Conservation (phyloP, 2,797 vertebrate genomes). For the Thamnophis elegans region DNA sequence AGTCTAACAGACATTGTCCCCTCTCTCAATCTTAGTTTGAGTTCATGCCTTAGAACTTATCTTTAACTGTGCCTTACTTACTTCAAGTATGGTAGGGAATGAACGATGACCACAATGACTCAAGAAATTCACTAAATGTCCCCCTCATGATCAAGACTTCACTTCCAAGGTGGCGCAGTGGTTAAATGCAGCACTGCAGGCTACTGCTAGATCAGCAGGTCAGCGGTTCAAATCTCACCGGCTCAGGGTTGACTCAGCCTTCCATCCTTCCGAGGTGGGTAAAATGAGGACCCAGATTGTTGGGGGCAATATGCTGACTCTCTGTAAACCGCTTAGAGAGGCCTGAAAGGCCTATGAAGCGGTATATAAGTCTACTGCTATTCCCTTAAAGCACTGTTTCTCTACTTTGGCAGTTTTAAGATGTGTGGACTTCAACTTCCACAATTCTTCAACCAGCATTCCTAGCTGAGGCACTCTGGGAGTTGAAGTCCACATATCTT, state of each 20-base stretch:
- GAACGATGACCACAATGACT: neutral
- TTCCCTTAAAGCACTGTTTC: neutral
- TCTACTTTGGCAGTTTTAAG: neutral
- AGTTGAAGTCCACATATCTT: neutral
- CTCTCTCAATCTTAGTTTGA: neutral
- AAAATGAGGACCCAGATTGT: no score
- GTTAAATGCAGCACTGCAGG: no score
- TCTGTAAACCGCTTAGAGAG: no score
- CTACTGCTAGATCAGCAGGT: no score
- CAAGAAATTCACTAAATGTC: neutral
- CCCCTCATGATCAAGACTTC: neutral
- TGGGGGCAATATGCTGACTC: no score
- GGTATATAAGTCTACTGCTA: no score
- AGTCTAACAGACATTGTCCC: neutral
- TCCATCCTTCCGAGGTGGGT: no score
- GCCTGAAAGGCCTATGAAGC: no score
- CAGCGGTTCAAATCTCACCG: no score
- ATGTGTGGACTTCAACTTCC: neutral
- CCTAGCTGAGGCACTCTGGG: neutral
- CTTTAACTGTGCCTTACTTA: neutral
- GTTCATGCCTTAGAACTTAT: neutral
- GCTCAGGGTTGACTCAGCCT: no score
- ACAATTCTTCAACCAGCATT: neutral
- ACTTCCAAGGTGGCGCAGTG: no score
- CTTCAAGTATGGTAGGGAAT: neutral